A percentile compares a stretch with the other conserved stretches of the same genome.
These are phyloP conservation scores for Raja brachyura DNA, from an alignment of 2,113 vertebrate genomes.

Conservation along the genomic window DNA sequence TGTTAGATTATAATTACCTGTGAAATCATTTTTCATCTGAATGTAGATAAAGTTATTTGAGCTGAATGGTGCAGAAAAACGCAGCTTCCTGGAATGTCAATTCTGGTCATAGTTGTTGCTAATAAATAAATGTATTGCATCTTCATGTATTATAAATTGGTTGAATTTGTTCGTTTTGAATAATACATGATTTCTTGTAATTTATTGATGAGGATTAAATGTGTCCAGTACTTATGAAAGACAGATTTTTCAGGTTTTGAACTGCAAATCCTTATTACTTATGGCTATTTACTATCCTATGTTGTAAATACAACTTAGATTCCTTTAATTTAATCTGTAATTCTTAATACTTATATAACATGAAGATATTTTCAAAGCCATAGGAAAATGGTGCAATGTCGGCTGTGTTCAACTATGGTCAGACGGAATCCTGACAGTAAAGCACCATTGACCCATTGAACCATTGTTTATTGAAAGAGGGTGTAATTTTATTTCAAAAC, in stretches of 20 bases:
- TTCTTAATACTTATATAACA: not conserved
- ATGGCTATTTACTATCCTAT: not conserved
- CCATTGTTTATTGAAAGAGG: not conserved
- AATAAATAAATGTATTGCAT: constrained; percentile 35
- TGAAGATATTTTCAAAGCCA: not conserved
- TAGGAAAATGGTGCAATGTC: not conserved
- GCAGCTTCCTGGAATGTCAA: constrained; percentile 30
- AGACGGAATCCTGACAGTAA: not conserved
- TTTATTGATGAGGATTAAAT: constrained; percentile 37
- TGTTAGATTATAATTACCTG: constrained; percentile 29
- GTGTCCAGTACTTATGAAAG: constrained; percentile 31
- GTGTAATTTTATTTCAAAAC: not conserved
- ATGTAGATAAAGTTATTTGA: not conserved
- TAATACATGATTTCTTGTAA: constrained; percentile 33
- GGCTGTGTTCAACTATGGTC: not conserved
- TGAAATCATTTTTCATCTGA: constrained; percentile 11
- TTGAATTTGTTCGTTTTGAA: constrained; percentile 31
- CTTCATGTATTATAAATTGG: constrained; percentile 35
- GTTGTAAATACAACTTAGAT: not conserved
- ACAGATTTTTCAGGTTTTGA: constrained; percentile 25
- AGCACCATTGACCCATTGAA: too few species aligned
- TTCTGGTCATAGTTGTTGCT: constrained; percentile 18
- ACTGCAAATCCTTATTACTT: constrained; percentile 26
- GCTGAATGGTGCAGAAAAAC: constrained; percentile 1
- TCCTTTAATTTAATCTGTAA: constrained; percentile 1